Evolutionary conservation across 2,797 vertebrate genomes (phyloP), one percentile per base, ranked within the genome.

Genomic region (Poecilia velifera): DNA sequence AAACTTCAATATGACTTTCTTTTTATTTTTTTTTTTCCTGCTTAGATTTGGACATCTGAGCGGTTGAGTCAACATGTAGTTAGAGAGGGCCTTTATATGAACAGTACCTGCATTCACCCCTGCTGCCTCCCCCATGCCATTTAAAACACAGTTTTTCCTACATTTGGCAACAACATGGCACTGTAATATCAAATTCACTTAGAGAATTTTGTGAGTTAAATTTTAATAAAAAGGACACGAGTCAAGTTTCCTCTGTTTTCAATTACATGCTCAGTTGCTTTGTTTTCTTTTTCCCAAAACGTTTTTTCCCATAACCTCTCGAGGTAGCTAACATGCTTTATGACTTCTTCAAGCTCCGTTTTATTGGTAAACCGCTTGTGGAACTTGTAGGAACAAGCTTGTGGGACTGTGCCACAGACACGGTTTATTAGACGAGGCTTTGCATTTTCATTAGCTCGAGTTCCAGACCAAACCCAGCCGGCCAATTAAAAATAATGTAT

Each of bases 401-500:
- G 84, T 80, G 79, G 47, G 84, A 92, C 74, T 88, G 84, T 94
- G 90, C 89, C 80, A 85, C 82, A 86, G 62, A 86, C 88, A 82
- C 84, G 85, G 91, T 91, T 95, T 86, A 95, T 96, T 96, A 92
- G 84, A 55, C 85, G 45, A 82, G 87, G 87, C 91, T 93, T 93
- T 91, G 86, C 85, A 62, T 91, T 95, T 96, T 90, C 88, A 96
- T 96, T 95, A 92, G 89, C 91, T 0, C 47, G 92, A 82, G 92
- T 94, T 83, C 66, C 94, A 90, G 94, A 94, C 91, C 82, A 87
- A 83, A 85, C 82, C 36, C 20, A 2, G 36, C 90, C 90, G 78
- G 86, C 96, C 96, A 96, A 96, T 97, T 97, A 97, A 95, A 96
- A 95, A 94, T 97, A 95, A 97, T 96, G 93, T 93, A 97, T 96